Evolutionary conservation across 2,797 vertebrate genomes (phyloP), one percentile per base, ranked within the genome.

Genomic region (Acanthopagrus latus): DNA sequence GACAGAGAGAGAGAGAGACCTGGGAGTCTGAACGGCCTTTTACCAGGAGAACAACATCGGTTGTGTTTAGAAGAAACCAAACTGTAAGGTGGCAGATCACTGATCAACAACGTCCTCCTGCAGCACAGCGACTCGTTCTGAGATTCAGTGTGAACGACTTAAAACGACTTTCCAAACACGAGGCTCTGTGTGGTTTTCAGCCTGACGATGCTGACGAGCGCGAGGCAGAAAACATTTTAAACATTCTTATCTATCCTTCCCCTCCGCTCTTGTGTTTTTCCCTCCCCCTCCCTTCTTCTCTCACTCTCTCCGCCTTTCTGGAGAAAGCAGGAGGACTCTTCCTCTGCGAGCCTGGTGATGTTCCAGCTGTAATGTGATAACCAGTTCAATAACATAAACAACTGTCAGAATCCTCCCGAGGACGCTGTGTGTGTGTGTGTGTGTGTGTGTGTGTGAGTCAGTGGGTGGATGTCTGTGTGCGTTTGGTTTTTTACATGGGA

Each of bases 311-410:
- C 8, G 71, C 59, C 64, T 82, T 83, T 77, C 82, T 82, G 47
- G 44, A 84, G 84, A 84, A 71, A 86, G 74, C 83, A 0, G 69
- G 78, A 86, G 63, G 80, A 77, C 77, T 80, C 71, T 69, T 67
- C 76, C 82, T 87, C 75, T 87, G n/a, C 0, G 55, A 82, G 83
- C 56, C 84, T 83, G 87, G 64, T 91, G 85, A 46, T 86, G 86
- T 85, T 92, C 85, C 89, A 91, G 86, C 91, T 93, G 90, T 92
- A 93, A 94, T 87, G 89, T 83, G 90, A 94, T 90, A 91, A 94
- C 84, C 91, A 90, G 91, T 84, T 92, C 92, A 94, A 93, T 92
- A 94, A 93, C 90, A 92, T 92, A 92, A 94, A 94, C 93, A 93
- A 90, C 91, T 88, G 88, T 77, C 87, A 85, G 90, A 93, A 92